Conservation (phyloP, 2,113 vertebrate genomes). For the Melierax canorus region DNA sequence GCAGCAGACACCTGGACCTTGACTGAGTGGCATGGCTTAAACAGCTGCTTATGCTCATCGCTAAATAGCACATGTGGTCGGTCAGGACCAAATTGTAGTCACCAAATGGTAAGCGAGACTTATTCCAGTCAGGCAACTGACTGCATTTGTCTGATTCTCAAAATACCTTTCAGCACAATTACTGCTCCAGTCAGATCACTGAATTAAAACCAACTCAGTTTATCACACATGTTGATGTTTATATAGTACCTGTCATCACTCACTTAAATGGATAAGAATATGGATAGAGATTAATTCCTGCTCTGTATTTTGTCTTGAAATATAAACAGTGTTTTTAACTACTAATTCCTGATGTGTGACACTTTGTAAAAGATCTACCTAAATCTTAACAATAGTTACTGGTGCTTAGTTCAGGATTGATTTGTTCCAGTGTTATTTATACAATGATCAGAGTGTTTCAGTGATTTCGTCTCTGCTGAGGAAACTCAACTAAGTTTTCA, state of each 20-base stretch:
- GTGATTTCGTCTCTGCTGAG: neutral
- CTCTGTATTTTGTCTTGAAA: constrained; percentile 21
- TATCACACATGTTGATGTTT: constrained; percentile 23
- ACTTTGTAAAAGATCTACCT: neutral
- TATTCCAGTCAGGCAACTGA: neutral
- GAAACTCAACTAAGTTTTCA: neutral
- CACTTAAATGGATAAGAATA: constrained; percentile 7
- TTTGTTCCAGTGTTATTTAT: neutral
- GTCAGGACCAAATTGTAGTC: neutral
- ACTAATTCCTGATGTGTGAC: constrained; percentile 12
- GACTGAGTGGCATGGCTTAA: neutral
- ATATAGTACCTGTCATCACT: constrained; percentile 46
- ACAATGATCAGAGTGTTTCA: neutral
- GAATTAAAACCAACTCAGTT: neutral
- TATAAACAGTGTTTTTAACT: constrained; percentile 17
- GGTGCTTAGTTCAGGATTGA: neutral
- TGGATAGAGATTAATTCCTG: constrained; percentile 28
- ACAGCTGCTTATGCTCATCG: neutral
- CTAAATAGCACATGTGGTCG: accelerated
- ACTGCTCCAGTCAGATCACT: neutral
- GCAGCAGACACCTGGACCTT: neutral
- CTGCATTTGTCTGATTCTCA: neutral
- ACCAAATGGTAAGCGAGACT: neutral
- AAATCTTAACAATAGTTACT: neutral
- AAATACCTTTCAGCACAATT: neutral